Evolutionary conservation across 2,797 vertebrate genomes (phyloP).

Genomic region (Scarus forsteni): DNA sequence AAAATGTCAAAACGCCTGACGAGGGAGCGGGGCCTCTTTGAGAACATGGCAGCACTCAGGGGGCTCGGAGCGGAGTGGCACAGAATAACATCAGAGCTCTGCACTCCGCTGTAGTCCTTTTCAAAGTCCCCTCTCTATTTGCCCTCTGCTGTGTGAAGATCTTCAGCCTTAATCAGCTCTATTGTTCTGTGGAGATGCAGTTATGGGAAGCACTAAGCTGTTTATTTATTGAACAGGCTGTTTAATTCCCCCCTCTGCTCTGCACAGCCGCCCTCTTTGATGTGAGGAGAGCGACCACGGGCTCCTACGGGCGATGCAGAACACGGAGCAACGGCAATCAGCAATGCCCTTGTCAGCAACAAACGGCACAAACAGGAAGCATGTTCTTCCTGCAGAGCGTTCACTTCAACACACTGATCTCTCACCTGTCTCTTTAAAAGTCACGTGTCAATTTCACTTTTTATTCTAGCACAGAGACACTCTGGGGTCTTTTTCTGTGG

Average conservation of each 20-base stretch:
- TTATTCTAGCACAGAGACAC: no score
- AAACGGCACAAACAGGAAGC: conserved; percentile 33
- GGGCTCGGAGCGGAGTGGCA: conserved; percentile 45
- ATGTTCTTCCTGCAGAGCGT: conserved; percentile 13
- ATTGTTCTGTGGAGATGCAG: conserved; percentile 74
- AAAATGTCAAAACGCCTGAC: conserved; percentile 73
- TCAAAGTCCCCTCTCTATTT: conserved; percentile 71
- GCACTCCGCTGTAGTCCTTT: conserved; percentile 60
- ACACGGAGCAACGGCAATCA: conserved; percentile 56
- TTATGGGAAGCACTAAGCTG: conserved; percentile 79
- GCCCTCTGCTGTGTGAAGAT: conserved; percentile 75
- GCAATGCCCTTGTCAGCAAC: conserved; percentile 53
- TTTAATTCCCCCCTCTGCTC: conserved; percentile 73
- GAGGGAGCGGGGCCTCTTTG: conserved; percentile 58
- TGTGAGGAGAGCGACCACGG: conserved; percentile 58
- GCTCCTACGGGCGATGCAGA: conserved; percentile 62
- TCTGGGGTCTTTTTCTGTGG: no score
- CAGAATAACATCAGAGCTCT: conserved; percentile 64
- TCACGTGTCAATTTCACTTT: no score
- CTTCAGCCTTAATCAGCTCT: conserved; percentile 79
- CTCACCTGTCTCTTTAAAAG: neutral
- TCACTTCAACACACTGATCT: conserved; percentile 5
- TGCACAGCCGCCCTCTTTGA: conserved; percentile 65
- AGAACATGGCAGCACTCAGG: conserved; percentile 60
- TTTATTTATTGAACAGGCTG: conserved; percentile 84